Percentiles rank a stretch among this genome's conserved stretches.
Evolutionary conservation across 1,140 invertebrate species (phyloP).

Genomic region (Hermetia illucens): DNA sequence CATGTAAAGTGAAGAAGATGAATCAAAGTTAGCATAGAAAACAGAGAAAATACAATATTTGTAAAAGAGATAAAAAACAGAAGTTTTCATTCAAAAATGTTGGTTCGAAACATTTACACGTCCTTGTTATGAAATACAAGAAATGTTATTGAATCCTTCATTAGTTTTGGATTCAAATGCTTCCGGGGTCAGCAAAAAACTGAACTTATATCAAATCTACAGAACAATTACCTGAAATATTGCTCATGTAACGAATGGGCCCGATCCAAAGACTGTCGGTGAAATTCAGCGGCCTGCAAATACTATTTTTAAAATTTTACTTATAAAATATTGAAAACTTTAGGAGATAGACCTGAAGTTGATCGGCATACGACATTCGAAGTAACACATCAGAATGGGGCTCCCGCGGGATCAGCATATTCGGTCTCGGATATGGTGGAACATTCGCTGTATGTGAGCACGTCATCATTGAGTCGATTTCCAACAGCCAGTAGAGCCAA

Average conservation of each 20-base stretch:
- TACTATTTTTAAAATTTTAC: constrained; percentile 31
- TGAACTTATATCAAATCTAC: no score
- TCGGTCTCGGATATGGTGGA: constrained; percentile 31
- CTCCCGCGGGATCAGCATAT: constrained; percentile 32
- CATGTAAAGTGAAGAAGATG: no score
- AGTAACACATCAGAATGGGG: constrained; percentile 30
- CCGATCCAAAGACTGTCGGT: constrained; percentile 20
- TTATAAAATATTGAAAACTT: constrained; percentile 16
- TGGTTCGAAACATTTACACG: not conserved
- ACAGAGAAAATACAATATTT: not conserved
- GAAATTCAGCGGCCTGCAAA: constrained; percentile 31
- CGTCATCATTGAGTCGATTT: no score
- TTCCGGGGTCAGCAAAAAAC: not conserved
- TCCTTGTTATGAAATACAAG: not conserved
- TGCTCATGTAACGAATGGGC: constrained; percentile 23
- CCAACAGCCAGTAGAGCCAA: no score
- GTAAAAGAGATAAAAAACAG: not conserved
- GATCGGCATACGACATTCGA: constrained; percentile 31
- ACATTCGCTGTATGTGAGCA: constrained; percentile 23
- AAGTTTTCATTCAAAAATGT: not conserved
- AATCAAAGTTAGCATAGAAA: no score
- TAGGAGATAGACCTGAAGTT: constrained; percentile 30
- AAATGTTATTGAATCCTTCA: not conserved
- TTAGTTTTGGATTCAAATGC: no score
- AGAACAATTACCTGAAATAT: constrained; percentile 24